A percentile compares a stretch with the other conserved stretches of the same genome.
These are phyloP conservation scores for Anadara kagoshimensis DNA, from an alignment of 1,140 invertebrate genomes.

Conservation along the genomic window DNA sequence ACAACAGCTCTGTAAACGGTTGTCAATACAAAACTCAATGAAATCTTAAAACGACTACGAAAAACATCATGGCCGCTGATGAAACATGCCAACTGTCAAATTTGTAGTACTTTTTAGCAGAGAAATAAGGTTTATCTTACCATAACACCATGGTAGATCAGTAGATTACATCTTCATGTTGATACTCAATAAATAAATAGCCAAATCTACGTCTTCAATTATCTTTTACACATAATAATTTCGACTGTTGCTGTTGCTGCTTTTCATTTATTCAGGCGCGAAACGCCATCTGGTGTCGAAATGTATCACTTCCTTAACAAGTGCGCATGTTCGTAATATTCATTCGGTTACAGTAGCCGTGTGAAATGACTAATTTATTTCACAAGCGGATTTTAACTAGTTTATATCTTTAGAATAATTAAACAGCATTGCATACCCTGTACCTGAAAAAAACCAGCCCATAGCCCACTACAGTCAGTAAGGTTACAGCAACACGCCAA, in stretches of 20 bases:
- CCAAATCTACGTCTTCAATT: background rate
- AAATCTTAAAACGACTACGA: constrained; percentile 16
- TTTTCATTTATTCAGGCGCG: constrained; percentile 38
- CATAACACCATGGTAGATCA: background rate
- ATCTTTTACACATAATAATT: background rate
- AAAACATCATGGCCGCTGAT: constrained; percentile 31
- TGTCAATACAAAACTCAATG: background rate
- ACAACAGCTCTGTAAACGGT: background rate
- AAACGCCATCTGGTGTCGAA: constrained; percentile 29
- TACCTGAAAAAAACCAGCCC: too few species aligned
- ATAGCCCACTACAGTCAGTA: too few species aligned
- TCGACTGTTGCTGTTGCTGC: background rate
- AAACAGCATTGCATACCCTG: too few species aligned
- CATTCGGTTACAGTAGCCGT: too few species aligned
- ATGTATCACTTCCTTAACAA: too few species aligned
- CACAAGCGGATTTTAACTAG: too few species aligned
- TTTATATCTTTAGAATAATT: too few species aligned
- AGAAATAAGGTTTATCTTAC: background rate
- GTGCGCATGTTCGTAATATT: too few species aligned
- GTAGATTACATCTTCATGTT: background rate
- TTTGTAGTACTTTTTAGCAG: background rate
- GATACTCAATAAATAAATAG: background rate
- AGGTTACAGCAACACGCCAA: too few species aligned
- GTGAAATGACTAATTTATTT: too few species aligned
- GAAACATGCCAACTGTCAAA: constrained; percentile 42